phyloP scores from a whole-genome alignment of 1,140 invertebrate species.

The Nasonia longicornis region DNA sequence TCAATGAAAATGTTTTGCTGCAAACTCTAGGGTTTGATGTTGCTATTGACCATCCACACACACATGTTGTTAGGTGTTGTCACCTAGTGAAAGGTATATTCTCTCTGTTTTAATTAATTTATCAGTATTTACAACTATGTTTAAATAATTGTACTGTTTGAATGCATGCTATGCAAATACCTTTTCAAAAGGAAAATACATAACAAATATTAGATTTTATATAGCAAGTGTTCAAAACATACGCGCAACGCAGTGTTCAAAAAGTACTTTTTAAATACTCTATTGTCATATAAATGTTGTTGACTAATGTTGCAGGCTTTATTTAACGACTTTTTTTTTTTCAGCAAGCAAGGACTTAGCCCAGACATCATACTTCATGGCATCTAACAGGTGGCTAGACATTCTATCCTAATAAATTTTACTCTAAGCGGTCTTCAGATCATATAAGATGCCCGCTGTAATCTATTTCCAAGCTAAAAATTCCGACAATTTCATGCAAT shows the following conservation, averaged over 20 bases:
- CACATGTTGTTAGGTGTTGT: conserved; percentile 94
- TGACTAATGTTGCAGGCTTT: not conserved
- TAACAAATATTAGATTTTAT: not conserved
- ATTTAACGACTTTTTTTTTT: conserved; percentile 9
- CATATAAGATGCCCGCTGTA: conserved; percentile 50
- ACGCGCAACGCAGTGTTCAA: not conserved
- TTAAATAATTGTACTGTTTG: not conserved
- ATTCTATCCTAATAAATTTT: conserved; percentile 54
- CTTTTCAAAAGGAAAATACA: not conserved
- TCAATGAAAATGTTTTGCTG: conserved; percentile 95
- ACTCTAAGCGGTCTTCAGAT: conserved; percentile 52
- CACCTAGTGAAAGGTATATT: conserved; percentile 89
- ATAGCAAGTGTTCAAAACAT: too few relatives aligned
- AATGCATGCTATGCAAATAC: not conserved
- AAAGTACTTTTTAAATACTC: too few relatives aligned
- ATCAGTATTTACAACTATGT: not conserved
- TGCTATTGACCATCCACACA: conserved; percentile 96
- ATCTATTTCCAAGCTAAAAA: conserved; percentile 47
- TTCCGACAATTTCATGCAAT: conserved; percentile 30
- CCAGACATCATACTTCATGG: conserved; percentile 97
- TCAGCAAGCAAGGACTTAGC: conserved; percentile 94
- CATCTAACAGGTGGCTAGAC: conserved; percentile 87
- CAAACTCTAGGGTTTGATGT: conserved; percentile 98
- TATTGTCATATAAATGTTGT: too few relatives aligned
- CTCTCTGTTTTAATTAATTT: conserved; percentile 3